Base-by-base conservation (phyloP, 2,797 vertebrate genomes). In the Cygnus olor region DNA sequence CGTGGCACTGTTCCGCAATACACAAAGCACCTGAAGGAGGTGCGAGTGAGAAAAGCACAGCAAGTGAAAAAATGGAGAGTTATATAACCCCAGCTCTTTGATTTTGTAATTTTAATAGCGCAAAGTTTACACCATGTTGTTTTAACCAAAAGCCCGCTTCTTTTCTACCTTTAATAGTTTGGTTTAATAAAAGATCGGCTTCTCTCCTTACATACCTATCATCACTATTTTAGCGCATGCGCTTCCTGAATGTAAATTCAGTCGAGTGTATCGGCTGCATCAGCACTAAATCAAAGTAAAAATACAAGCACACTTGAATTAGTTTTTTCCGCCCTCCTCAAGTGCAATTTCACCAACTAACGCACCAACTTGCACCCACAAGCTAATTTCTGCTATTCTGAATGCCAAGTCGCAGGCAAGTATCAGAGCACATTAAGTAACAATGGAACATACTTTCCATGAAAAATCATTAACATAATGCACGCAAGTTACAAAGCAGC, bases 111-210 rank as follows among this genome's bases (percentile, higher is more conserved):
- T 93, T 88, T 65, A 91, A 92, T 72, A 66, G 89, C 5, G 51
- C 27, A 21, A 61, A 73, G 60, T 66, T 87, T 45, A 74, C 42
- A 51, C 2, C 6, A 30, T 25, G 27, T 32, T 60, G 19, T 60
- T 93, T 80, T 57, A 89, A 93, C 72, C 57, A 83, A 88, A 93
- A 91, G 64, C 49, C 66, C 81, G n/a, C 28, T 70, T 81, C 13
- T 68, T 83, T 95, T 90, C 85, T 81, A 42, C 58, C 38, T 76
- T 30, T 17, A 85, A 94, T 85, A 16, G 84, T 60, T 87, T 36
- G 25, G 28, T 80, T 85, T 88, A 94, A 95, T 88, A 85, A 92
- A 88, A 94, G 82, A 80, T 24, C n/a, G 80, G 60, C 84, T 93
- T 51, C 69, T 92, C 76, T 49, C 49, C 18, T 80, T 56, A 73